Conservation (phyloP, 2,797 vertebrate species). For the Aldrovandia affinis region DNA sequence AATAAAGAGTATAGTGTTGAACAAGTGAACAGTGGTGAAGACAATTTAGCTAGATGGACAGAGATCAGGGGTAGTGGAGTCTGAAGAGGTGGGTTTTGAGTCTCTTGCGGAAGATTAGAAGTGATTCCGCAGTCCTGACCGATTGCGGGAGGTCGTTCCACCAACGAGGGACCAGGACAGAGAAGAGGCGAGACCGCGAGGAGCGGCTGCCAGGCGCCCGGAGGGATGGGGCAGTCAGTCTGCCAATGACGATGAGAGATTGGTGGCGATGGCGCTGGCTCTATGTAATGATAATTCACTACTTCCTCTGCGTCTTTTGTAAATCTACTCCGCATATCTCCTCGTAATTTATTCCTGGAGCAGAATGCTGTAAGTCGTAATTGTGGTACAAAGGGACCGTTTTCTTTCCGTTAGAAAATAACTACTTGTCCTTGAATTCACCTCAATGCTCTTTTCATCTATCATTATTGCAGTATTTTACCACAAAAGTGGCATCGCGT, state of each 20-base stretch:
- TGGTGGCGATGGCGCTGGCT: background rate
- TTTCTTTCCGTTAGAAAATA: background rate
- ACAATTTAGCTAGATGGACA: too few relatives aligned
- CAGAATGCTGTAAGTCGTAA: background rate
- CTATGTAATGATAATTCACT: constrained; percentile 6
- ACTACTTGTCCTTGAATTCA: background rate
- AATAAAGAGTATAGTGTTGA: too few relatives aligned
- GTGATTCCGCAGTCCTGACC: too few relatives aligned
- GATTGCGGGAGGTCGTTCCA: too few relatives aligned
- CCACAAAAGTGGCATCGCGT: background rate
- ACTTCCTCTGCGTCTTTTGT: background rate
- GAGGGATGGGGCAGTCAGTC: too few relatives aligned
- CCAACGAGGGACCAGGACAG: too few relatives aligned
- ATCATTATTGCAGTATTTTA: background rate
- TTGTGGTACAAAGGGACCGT: background rate
- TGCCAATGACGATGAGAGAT: background rate
- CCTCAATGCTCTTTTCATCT: background rate
- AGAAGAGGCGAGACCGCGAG: too few relatives aligned
- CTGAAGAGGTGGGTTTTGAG: too few relatives aligned
- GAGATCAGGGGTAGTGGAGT: too few relatives aligned
- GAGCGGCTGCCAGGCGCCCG: too few relatives aligned
- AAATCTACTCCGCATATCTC: background rate
- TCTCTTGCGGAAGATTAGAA: too few relatives aligned
- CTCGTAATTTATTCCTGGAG: background rate
- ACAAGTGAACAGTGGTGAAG: too few relatives aligned